phyloP scores from a whole-genome alignment of 37 sponge, comb jelly and placozoan genomes.

The Ephydatia muelleri region DNA sequence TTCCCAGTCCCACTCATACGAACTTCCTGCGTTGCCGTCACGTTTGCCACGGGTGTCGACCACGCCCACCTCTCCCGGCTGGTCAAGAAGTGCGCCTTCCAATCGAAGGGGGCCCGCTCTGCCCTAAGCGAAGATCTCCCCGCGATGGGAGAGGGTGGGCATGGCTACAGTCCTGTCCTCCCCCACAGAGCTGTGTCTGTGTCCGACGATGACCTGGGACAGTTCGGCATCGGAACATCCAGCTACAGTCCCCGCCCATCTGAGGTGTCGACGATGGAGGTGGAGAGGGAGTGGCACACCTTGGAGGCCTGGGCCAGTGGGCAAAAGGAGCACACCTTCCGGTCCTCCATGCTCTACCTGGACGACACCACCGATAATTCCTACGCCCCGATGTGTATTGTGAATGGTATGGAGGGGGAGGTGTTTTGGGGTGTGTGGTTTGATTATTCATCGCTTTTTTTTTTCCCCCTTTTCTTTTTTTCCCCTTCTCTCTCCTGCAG shows the following conservation, averaged over 20 bases:
- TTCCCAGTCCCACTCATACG: constrained; percentile 57
- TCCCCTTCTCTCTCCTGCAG: constrained; percentile 29
- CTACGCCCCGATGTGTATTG: constrained; percentile 32
- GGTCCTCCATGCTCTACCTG: constrained; percentile 33
- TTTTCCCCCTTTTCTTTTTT: too few species aligned
- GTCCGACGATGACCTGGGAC: background rate
- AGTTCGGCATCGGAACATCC: constrained; percentile 27
- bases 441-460: too few species aligned
- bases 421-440: too few species aligned
- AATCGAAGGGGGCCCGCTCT: background rate
- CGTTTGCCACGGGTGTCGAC: constrained; percentile 28
- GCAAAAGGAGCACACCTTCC: constrained; percentile 19
- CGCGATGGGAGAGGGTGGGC: too few species aligned
- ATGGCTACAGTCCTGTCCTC: too few species aligned
- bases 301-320: constrained; percentile 11
- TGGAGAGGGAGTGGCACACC: constrained; percentile 40
- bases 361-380: constrained; percentile 51
- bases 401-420: constrained; percentile 41
- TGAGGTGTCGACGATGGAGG: background rate
- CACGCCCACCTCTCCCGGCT: background rate
- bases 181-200: too few species aligned
- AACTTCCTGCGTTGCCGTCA: constrained; percentile 21
- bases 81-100: background rate
- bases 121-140: background rate
- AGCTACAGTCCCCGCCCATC: constrained; percentile 25